Evolutionary conservation across 2,888 invertebrate species (phyloP).

Genomic region (Parnassius smintheus): DNA sequence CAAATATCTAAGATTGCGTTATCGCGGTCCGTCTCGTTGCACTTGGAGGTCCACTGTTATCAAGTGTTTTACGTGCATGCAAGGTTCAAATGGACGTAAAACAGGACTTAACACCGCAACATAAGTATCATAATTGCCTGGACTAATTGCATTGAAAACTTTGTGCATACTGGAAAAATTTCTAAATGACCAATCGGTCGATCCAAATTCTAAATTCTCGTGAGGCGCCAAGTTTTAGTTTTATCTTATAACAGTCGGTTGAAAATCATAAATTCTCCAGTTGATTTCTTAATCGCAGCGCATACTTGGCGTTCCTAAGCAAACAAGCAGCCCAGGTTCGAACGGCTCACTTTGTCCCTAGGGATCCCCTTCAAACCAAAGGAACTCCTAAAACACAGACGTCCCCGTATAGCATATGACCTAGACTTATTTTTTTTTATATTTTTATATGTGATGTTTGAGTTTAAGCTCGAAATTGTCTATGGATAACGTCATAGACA

Average conservation of each 20-base stretch:
- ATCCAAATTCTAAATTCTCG: constrained; percentile 38
- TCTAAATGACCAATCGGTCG: constrained; percentile 40
- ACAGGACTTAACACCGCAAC: constrained; percentile 16
- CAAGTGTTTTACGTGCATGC: constrained; percentile 27
- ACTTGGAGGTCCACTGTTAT: constrained; percentile 42
- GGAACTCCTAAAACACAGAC: too few relatives aligned
- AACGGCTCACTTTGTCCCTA: too few relatives aligned
- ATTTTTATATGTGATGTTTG: too few relatives aligned
- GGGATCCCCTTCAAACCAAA: too few relatives aligned
- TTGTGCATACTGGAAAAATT: constrained; percentile 32
- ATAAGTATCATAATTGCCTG: constrained; percentile 27
- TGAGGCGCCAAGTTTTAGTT: constrained; percentile 42
- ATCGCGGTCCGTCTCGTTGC: constrained; percentile 38
- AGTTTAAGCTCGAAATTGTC: too few relatives aligned
- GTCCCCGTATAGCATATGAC: too few relatives aligned
- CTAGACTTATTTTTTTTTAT: too few relatives aligned
- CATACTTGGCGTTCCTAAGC: too few relatives aligned
- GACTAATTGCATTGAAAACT: background rate
- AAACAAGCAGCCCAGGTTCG: too few relatives aligned
- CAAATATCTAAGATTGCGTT: constrained; percentile 44
- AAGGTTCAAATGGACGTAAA: constrained; percentile 12
- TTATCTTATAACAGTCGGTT: constrained; percentile 33
- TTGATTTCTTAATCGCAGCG: too few relatives aligned
- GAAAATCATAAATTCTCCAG: constrained; percentile 16
- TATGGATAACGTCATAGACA: too few relatives aligned